phyloP scores from a whole-genome alignment of 2,797 vertebrate genomes.

The Tragelaphus oryx region DNA sequence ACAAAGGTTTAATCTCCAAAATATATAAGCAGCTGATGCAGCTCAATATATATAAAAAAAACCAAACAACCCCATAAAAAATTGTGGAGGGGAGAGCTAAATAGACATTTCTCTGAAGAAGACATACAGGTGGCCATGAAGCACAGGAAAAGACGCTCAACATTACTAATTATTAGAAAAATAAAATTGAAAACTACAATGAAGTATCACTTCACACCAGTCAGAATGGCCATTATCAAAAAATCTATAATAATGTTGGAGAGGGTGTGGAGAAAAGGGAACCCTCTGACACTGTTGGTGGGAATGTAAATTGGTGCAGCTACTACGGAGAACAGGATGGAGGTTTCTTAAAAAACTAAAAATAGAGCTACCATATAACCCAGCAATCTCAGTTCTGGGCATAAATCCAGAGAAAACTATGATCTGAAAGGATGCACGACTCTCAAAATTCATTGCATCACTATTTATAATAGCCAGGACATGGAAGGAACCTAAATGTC shows the following conservation, averaged over 20 bases:
- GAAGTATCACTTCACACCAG: neutral
- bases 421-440: neutral
- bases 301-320: neutral
- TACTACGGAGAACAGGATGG: neutral
- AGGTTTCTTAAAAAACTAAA: neutral
- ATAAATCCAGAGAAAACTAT: neutral
- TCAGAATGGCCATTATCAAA: neutral
- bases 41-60: neutral
- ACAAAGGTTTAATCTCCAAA: neutral
- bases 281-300: neutral
- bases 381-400: neutral
- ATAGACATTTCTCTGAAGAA: neutral
- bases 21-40: neutral
- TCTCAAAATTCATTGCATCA: neutral
- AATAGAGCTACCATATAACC: neutral
- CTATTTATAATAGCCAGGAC: neutral
- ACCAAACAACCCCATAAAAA: neutral
- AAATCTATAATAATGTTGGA: neutral
- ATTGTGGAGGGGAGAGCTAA: neutral
- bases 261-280: neutral
- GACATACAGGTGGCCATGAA: neutral
- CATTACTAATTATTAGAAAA: neutral
- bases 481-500: neutral
- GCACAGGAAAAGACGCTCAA: neutral
- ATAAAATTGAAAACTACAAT: neutral